Percentiles rank a stretch among this genome's conserved stretches.
Conservation (phyloP, 23 tunicate species). For the Ciona savignyi region DNA sequence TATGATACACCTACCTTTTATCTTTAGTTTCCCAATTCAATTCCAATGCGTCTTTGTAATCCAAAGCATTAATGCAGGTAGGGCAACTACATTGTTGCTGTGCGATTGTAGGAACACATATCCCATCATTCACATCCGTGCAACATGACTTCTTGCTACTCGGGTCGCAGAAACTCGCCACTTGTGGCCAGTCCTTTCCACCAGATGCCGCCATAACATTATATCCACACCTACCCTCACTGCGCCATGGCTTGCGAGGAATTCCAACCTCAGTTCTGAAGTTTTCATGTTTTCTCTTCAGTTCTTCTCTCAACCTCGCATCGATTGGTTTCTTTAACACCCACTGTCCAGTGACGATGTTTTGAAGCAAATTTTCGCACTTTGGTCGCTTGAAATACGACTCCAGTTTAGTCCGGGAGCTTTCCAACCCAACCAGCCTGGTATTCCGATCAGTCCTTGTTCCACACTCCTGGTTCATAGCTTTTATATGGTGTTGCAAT, state of each 20-base stretch:
- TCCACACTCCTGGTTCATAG: neutral
- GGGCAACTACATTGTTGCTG: neutral
- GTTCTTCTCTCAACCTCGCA: neutral
- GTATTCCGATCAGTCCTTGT: neutral
- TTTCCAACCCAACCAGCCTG: neutral
- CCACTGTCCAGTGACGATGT: constrained; percentile 21
- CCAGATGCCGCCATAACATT: neutral
- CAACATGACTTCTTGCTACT: constrained; percentile 36
- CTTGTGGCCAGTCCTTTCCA: constrained; percentile 7
- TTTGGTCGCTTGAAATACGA: constrained; percentile 4
- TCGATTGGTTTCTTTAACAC: neutral
- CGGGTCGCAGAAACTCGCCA: constrained; percentile 28
- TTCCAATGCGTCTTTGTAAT: constrained; percentile 9
- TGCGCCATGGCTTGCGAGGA: constrained; percentile 7
- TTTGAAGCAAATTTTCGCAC: constrained; percentile 21
- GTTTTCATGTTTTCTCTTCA: neutral
- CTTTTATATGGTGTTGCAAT: neutral
- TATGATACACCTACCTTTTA: constrained; percentile 7
- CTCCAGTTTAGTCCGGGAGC: neutral
- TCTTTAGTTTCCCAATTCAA: constrained; percentile 16
- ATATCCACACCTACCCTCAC: constrained; percentile 24
- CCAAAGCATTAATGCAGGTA: constrained; percentile 13
- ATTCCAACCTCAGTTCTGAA: constrained; percentile 8
- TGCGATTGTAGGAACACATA: constrained; percentile 10
- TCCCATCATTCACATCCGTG: constrained; percentile 18